A percentile compares a stretch with the other conserved stretches of the same genome.
These are phyloP conservation scores for Cirrhinus mrigala DNA, from an alignment of 2,797 vertebrate species.

Conservation along the genomic window DNA sequence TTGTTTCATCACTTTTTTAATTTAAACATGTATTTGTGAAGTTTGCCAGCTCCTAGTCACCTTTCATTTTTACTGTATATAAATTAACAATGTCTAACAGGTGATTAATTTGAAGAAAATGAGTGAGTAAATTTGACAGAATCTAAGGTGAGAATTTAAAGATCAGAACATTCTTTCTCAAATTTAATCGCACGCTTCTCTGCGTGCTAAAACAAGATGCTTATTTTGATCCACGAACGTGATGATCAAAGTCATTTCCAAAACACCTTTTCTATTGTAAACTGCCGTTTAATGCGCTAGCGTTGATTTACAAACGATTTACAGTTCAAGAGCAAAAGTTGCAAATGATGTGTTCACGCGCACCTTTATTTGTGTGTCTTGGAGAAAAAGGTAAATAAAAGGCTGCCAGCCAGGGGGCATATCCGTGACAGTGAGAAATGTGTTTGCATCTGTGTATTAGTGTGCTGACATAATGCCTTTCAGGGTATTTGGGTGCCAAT, in stretches of 20 bases:
- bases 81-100: background rate
- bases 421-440: slow-evolving; percentile 48
- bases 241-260: background rate
- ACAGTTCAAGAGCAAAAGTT: slow-evolving; percentile 39
- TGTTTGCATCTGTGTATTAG: slow-evolving; percentile 50
- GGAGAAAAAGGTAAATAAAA: slow-evolving; percentile 51
- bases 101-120: background rate
- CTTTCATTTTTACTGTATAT: background rate
- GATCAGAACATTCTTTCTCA: background rate
- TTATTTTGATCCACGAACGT: slow-evolving; percentile 12
- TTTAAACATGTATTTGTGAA: background rate
- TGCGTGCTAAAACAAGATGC: slow-evolving; percentile 4
- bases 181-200: background rate
- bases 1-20: background rate
- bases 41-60: background rate
- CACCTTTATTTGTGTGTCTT: slow-evolving; percentile 29
- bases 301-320: slow-evolving; percentile 20
- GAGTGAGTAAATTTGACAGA: background rate
- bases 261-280: background rate
- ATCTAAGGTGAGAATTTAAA: slow-evolving; percentile 4
- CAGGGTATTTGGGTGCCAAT: slow-evolving; percentile 45
- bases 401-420: slow-evolving; percentile 35
- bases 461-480: slow-evolving; percentile 45
- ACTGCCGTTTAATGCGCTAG: background rate
- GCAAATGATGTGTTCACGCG: slow-evolving; percentile 22